Evolutionary conservation across 2,113 vertebrate genomes (phyloP), one percentile per base, ranked within the genome.

Genomic region (Irena cyanogastra): DNA sequence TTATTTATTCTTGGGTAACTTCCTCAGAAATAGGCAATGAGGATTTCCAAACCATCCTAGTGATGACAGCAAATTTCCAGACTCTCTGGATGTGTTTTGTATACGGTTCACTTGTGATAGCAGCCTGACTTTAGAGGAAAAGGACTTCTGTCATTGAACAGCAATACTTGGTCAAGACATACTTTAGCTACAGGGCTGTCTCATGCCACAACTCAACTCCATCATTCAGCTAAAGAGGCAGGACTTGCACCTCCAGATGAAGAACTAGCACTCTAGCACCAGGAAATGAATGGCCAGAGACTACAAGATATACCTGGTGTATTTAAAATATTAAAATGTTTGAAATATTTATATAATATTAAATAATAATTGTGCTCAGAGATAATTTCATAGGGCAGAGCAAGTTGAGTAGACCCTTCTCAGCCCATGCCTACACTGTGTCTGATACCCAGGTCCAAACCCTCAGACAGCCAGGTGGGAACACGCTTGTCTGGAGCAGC

Each of bases 381-480:
- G 21, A 21, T 35, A 35, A 44, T 65, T 61, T 49, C 76, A 41
- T 10, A 52, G 13, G 16, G 10, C 30, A 70, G 61, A 89, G 37
- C 6, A 30, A 84, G 9, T 37, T 74, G 69, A 63, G 26, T 24
- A 77, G 20, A 57, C 14, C 16, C 11, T 86, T 83, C 68, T 45
- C 35, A 75, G 44, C 30, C 33, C 42, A 45, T 28, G 18, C 37
- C 26, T 37, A 75, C 4, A 2, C 8, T 47, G 16, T 41, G 14
- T 24, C 39, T 61, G 33, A 31, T 44, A 63, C 49, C 44, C 4
- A 1, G 63, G 39, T 22, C 53, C 44, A 85, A 83, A 54, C 6
- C 9, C 24, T 33, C 0, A n/a, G 0, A 0, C 5, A 81, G 18
- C 30, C 4, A 3, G 26, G 7, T 37, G 8, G 30, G 52, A 79